Evolutionary conservation across 2,888 invertebrate genomes (phyloP).

Genomic region (Cistogaster globosa): DNA sequence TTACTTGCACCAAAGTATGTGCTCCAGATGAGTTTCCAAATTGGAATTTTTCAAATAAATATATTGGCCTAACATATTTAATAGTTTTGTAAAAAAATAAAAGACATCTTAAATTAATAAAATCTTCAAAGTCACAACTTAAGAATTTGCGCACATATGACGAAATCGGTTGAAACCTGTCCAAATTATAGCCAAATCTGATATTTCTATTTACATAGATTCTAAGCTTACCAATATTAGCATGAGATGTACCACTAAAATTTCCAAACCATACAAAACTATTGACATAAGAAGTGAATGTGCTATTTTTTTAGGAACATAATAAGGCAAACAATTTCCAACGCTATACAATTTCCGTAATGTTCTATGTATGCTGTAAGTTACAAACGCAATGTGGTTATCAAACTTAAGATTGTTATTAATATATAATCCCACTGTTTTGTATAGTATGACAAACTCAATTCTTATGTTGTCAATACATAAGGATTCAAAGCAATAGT

Average conservation of each 20-base stretch:
- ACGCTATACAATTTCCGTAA: too few species aligned
- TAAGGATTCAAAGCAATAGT: too few species aligned
- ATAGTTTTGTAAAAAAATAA: not conserved
- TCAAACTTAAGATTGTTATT: too few species aligned
- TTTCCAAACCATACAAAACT: not conserved
- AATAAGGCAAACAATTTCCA: too few species aligned
- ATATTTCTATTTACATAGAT: not conserved
- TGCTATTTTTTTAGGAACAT: not conserved
- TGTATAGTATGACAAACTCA: too few species aligned
- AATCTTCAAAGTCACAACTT: not conserved
- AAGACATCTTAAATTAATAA: conserved; percentile 1
- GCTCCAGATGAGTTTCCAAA: not conserved
- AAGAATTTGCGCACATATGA: not conserved
- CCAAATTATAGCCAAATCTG: not conserved
- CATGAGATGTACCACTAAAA: not conserved
- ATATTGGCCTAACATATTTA: not conserved
- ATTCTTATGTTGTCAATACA: too few species aligned
- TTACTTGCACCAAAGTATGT: not conserved
- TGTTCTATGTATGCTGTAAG: too few species aligned
- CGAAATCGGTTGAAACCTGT: not conserved
- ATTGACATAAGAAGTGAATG: not conserved
- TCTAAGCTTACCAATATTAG: not conserved
- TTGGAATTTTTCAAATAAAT: not conserved
- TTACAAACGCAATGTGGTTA: too few species aligned
- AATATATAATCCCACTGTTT: too few species aligned